Evolutionary conservation across 23 tunicate species (phyloP), one percentile per base, ranked within the genome.

Genomic region (Halocynthia roretzi): DNA sequence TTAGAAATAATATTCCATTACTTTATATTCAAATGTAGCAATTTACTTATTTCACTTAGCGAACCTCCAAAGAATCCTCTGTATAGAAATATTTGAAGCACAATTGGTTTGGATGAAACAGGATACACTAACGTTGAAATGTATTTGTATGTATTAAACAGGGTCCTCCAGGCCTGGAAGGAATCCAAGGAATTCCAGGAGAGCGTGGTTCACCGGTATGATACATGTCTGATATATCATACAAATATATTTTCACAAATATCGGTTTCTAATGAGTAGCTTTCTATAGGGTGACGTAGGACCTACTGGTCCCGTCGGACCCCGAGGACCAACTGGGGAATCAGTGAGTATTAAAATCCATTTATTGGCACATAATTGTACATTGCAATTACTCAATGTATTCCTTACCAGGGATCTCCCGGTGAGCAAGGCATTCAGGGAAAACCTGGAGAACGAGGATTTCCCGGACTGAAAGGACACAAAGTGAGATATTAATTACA

Each of bases 401-500:
- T 15, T 5, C 44, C 61, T 53, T 71, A 10, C 10, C 49, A 89
- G 96, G 96, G 96, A 15, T 78, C 84, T n/a, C 61, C 52, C 5
- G 96, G 96, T 5, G 88, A 83, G 10, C 83, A 61, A 60, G 96
- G 96, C 51, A 63, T 80, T 5, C 88, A 80, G 40, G 96, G 96
- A 20, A 72, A 54, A 70, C 88, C 87, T 5, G 96, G 96, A 14
- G 85, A 80, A 67, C 52, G 81, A 49, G 96, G 96, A 20, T 65
- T 80, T 44, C 96, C 88, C 5, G 96, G 96, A 69, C 22, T 68
- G 53, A 89, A 89, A 83, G 96, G 96, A 57, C 96, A 89, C 85
- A 89, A 83, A 72, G 96, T 89, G 73, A 49, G 60, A n/a, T 49
- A 48, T 68, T 9, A 64, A 9, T 62, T 77, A 44, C 20, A 72